A percentile compares a stretch with the other conserved stretches of the same genome.
Evolutionary conservation across 2,113 vertebrate genomes (phyloP).

Genomic region (Proteles cristata): DNA sequence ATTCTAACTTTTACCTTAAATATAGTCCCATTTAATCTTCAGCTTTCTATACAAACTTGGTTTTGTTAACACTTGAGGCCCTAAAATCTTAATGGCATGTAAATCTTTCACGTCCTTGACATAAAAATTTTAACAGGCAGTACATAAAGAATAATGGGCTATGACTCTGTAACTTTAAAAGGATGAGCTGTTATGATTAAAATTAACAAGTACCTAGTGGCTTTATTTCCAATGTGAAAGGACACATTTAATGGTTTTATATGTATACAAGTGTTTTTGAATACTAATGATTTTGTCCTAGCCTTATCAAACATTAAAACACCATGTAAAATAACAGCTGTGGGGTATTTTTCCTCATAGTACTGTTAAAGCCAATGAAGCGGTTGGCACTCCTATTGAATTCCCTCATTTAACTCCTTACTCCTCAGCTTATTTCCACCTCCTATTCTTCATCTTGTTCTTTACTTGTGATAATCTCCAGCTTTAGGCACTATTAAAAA

Average conservation of each 20-base stretch:
- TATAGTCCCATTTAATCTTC: background rate
- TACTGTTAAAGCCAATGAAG: background rate
- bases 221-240: constrained; percentile 34
- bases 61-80: background rate
- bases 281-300: background rate
- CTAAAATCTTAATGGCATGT: background rate
- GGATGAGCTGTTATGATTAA: constrained; percentile 4
- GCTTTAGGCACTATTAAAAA: background rate
- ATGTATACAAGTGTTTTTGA: background rate
- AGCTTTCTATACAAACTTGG: background rate
- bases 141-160: constrained; percentile 28
- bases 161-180: constrained; percentile 36
- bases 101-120: constrained; percentile 39
- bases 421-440: background rate
- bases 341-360: background rate
- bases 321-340: background rate
- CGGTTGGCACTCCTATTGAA: background rate
- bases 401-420: background rate
- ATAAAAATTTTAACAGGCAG: constrained; percentile 59
- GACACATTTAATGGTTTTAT: background rate
- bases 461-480: constrained; percentile 6
- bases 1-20: constrained; percentile 43
- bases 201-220: background rate
- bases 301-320: constrained; percentile 5
- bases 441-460: background rate